Conservation (phyloP, 2,888 invertebrate species). For the Cerastis leucographa region DNA sequence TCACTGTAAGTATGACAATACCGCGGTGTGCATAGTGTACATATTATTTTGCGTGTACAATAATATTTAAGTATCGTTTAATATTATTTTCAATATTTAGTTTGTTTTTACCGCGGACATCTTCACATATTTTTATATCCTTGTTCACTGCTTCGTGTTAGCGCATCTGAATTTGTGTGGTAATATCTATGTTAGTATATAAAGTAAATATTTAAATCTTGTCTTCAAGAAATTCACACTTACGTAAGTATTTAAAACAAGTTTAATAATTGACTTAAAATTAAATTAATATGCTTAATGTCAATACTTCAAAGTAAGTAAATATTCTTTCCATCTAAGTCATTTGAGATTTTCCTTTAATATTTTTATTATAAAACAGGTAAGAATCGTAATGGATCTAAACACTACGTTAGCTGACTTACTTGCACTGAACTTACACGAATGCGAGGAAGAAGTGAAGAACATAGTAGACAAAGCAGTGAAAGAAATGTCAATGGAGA, state of each 20-base stretch:
- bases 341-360: slow-evolving; percentile 3
- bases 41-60: slow-evolving; percentile 27
- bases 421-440: slow-evolving; percentile 97
- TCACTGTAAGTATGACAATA: slow-evolving; percentile 93
- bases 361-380: slow-evolving; percentile 89
- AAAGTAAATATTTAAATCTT: slow-evolving; percentile 22
- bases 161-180: slow-evolving; percentile 13
- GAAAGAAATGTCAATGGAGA: slow-evolving; percentile 99
- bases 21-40: slow-evolving; percentile 59
- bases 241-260: slow-evolving; percentile 52
- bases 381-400: slow-evolving; percentile 97
- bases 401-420: slow-evolving; percentile 98
- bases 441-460: slow-evolving; percentile 99
- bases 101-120: background rate
- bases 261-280: slow-evolving; percentile 13
- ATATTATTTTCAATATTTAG: slow-evolving; percentile 13
- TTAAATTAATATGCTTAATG: slow-evolving; percentile 11
- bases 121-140: slow-evolving; percentile 20
- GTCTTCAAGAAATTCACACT: slow-evolving; percentile 27
- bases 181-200: slow-evolving; percentile 27
- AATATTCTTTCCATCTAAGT: background rate
- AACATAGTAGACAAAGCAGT: slow-evolving; percentile 99
- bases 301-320: slow-evolving; percentile 5
- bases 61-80: background rate
- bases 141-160: slow-evolving; percentile 47